These are phyloP conservation scores for Drosophila simulans DNA, from an alignment of 1,140 invertebrate species.

Conservation along the genomic window DNA sequence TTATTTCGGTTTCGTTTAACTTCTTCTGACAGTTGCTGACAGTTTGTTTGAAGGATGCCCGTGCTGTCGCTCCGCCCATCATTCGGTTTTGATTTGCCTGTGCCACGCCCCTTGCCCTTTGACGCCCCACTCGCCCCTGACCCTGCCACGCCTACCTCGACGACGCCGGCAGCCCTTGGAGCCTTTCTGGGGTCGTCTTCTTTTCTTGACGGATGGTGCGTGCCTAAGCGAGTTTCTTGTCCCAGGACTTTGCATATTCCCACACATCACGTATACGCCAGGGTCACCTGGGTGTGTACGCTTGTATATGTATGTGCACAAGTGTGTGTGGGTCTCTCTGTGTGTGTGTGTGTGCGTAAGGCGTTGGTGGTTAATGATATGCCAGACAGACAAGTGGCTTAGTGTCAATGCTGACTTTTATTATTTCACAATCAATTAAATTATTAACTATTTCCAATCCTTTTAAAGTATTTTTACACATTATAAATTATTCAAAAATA, in stretches of 20 bases:
- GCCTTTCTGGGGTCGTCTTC: constrained; percentile 5
- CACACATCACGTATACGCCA: constrained; percentile 48
- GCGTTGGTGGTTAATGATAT: constrained; percentile 15
- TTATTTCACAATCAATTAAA: background rate
- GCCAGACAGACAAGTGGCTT: constrained; percentile 11
- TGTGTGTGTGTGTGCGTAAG: background rate
- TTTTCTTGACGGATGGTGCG: constrained; percentile 47
- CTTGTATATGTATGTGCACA: background rate
- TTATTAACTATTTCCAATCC: too few species aligned
- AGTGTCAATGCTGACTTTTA: constrained; percentile 15
- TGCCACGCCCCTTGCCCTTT: constrained; percentile 8
- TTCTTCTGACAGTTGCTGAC: constrained; percentile 81
- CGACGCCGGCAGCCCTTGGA: background rate
- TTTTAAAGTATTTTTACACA: too few species aligned
- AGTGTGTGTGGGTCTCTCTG: background rate
- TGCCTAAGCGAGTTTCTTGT: constrained; percentile 47
- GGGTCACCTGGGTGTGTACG: constrained; percentile 26
- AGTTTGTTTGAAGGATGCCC: constrained; percentile 76
- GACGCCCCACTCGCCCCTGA: background rate
- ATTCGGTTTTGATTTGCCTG: constrained; percentile 52
- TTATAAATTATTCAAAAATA: too few species aligned
- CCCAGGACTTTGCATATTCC: constrained; percentile 41
- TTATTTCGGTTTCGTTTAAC: constrained; percentile 59
- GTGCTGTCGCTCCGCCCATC: constrained; percentile 23
- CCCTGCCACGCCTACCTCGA: constrained; percentile 4